phyloP scores from a whole-genome alignment of 1,140 invertebrate genomes.

The Delia radicum region DNA sequence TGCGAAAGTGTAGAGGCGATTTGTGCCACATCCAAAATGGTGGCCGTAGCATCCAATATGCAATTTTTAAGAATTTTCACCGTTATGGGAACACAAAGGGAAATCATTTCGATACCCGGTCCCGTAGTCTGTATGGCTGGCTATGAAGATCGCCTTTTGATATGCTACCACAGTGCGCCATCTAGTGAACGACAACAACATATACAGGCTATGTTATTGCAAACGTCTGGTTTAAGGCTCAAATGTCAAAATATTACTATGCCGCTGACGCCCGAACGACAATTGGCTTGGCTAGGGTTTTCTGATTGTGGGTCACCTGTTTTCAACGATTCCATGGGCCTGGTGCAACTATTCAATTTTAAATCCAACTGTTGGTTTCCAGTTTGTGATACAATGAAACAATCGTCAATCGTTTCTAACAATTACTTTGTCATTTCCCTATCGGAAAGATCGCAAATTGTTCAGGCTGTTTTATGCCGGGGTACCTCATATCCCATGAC shows the following conservation, averaged over 20 bases:
- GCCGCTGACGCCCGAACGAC: slow-evolving; percentile 70
- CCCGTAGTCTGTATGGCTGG: slow-evolving; percentile 65
- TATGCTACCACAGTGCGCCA: slow-evolving; percentile 72
- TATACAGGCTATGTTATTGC: slow-evolving; percentile 62
- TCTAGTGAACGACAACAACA: slow-evolving; percentile 57
- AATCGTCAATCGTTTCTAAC: slow-evolving; percentile 70
- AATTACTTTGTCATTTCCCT: slow-evolving; percentile 79
- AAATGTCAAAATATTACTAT: slow-evolving; percentile 54
- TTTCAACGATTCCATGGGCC: slow-evolving; percentile 67
- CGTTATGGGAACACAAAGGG: slow-evolving; percentile 80
- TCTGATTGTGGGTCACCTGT: slow-evolving; percentile 76
- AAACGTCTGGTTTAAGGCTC: slow-evolving; percentile 42
- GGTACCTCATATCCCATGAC: slow-evolving; percentile 84
- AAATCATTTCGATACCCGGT: slow-evolving; percentile 72
- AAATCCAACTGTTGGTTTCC: slow-evolving; percentile 75
- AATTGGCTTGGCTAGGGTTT: slow-evolving; percentile 80
- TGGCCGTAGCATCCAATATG: slow-evolving; percentile 75
- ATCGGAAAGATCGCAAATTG: slow-evolving; percentile 72
- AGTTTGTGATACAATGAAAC: slow-evolving; percentile 69
- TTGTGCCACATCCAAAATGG: slow-evolving; percentile 69
- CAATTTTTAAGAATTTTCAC: slow-evolving; percentile 81
- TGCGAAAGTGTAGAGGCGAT: slow-evolving; percentile 76
- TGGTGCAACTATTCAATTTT: slow-evolving; percentile 66
- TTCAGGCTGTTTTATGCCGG: slow-evolving; percentile 83
- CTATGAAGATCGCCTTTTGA: slow-evolving; percentile 68